These are phyloP conservation scores for Ephydatia muelleri DNA, from an alignment of 37 sponge, comb jelly and placozoan species.

Conservation along the genomic window DNA sequence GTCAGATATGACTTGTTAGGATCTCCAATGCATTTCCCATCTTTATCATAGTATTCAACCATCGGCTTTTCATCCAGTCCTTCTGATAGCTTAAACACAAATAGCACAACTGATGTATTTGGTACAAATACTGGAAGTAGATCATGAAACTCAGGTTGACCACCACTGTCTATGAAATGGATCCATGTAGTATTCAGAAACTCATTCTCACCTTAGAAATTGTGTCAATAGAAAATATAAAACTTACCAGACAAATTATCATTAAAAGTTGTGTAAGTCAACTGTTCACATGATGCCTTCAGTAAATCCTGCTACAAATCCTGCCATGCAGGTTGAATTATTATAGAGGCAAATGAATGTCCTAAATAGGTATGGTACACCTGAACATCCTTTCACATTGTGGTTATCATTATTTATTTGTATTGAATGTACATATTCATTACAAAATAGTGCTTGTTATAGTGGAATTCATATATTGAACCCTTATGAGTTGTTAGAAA, in stretches of 20 bases:
- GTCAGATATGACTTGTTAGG: background rate
- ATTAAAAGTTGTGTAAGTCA: background rate
- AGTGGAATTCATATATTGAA: no score
- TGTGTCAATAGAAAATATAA: background rate
- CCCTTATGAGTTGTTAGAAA: no score
- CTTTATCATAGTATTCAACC: constrained; percentile 11
- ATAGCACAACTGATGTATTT: background rate
- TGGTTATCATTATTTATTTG: no score
- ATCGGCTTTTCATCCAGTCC: constrained; percentile 6
- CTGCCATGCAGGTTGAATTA: no score
- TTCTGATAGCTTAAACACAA: constrained; percentile 19
- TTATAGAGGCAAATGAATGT: no score
- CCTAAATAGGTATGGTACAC: no score
- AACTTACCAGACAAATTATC: background rate
- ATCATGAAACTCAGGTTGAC: constrained; percentile 27
- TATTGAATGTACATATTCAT: no score
- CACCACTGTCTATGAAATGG: constrained; percentile 29
- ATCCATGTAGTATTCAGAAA: background rate
- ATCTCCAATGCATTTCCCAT: background rate
- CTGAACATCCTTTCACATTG: no score
- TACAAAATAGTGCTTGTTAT: no score
- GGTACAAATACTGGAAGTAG: background rate
- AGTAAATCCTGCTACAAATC: no score
- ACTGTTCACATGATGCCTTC: no score
- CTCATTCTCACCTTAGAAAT: background rate